phyloP scores from a whole-genome alignment of 2,888 invertebrate genomes.

The Falcaria lacertinaria region DNA sequence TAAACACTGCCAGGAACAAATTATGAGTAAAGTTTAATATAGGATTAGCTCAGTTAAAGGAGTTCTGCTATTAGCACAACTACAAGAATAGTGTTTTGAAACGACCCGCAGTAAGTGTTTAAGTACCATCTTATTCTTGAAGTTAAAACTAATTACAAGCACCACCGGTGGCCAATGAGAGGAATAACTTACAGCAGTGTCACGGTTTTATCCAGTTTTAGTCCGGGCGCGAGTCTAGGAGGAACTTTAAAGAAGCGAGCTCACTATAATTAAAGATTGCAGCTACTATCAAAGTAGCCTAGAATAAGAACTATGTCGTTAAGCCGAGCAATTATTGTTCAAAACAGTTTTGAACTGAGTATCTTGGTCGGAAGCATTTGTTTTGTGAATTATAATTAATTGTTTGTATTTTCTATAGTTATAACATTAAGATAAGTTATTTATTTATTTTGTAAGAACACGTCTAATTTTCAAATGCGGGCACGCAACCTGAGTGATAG shows the following conservation, averaged over 20 bases:
- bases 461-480: too few species aligned
- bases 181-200: not conserved
- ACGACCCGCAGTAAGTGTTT: not conserved
- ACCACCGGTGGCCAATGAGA: not conserved
- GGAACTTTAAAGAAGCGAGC: not conserved
- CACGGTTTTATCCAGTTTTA: not conserved
- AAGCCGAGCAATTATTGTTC: not conserved
- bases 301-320: not conserved
- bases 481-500: too few species aligned
- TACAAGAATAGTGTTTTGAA: too few species aligned
- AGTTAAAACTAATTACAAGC: not conserved
- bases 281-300: not conserved
- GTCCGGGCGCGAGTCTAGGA: not conserved
- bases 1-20: too few species aligned
- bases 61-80: too few species aligned
- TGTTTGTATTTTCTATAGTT: too few species aligned
- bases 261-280: constrained; percentile 1
- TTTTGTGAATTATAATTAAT: too few species aligned
- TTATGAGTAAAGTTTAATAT: too few species aligned
- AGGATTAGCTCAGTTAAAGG: too few species aligned
- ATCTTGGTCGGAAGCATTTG: not conserved
- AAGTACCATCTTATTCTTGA: not conserved
- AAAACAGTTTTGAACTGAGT: not conserved
- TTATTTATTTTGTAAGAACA: too few species aligned
- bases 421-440: too few species aligned